phyloP scores from a whole-genome alignment of 2,888 invertebrate species.

The Meteorus cinctellus region DNA sequence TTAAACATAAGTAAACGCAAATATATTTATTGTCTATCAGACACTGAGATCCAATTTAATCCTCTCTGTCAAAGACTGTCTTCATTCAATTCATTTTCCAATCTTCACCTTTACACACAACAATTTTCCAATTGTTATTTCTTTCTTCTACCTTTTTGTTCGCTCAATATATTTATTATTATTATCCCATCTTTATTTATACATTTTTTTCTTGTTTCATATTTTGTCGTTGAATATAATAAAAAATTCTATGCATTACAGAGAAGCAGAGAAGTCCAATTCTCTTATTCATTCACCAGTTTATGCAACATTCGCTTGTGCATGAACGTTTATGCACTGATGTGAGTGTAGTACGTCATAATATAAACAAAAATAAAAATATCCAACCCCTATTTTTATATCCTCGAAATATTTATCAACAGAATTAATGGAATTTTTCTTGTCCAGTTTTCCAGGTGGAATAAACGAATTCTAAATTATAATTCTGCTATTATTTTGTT shows the following conservation, averaged over 20 bases:
- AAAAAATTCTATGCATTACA: slow-evolving; percentile 53
- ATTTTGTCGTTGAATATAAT: slow-evolving; percentile 38
- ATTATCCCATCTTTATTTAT: slow-evolving; percentile 17
- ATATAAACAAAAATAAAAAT: slow-evolving; percentile 21
- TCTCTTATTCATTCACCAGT: slow-evolving; percentile 20
- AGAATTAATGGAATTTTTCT: slow-evolving; percentile 39
- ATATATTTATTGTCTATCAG: background rate
- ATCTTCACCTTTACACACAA: too few species aligned
- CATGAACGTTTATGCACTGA: too few species aligned
- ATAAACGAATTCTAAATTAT: background rate
- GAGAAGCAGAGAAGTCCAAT: slow-evolving; percentile 31
- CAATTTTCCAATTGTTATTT: too few species aligned
- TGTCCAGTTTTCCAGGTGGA: background rate
- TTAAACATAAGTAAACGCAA: too few species aligned
- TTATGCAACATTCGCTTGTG: too few species aligned
- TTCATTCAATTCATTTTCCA: too few species aligned
- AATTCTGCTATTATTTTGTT: too few species aligned
- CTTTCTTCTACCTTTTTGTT: too few species aligned
- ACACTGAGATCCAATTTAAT: background rate
- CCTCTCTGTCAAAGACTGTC: background rate
- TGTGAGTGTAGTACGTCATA: slow-evolving; percentile 22
- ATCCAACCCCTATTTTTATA: background rate
- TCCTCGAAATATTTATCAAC: slow-evolving; percentile 47
- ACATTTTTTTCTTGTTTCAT: background rate
- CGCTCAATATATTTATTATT: background rate